Evolutionary conservation across 2,888 invertebrate species (phyloP).

Genomic region (Thymelicus sylvestris): DNA sequence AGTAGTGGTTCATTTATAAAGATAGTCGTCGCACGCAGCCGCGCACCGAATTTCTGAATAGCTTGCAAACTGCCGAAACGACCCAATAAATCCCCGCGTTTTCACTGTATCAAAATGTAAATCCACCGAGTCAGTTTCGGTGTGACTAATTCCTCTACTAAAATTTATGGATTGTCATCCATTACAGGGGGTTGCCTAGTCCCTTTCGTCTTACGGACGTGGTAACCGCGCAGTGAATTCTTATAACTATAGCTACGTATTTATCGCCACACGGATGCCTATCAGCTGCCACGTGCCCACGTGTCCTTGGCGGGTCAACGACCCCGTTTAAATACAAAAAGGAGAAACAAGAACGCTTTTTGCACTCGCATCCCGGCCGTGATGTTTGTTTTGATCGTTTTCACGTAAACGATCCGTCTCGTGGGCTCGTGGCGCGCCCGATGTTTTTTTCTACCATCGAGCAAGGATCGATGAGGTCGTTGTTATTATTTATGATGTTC

Average conservation of each 20-base stretch:
- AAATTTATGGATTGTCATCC: conserved; percentile 37
- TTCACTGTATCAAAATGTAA: conserved; percentile 38
- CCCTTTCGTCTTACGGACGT: conserved; percentile 31
- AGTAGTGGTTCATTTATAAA: conserved; percentile 2
- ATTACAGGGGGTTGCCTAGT: conserved; percentile 29
- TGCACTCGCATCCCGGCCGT: conserved; percentile 65
- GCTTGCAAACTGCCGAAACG: conserved; percentile 21
- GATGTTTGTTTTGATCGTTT: conserved; percentile 82
- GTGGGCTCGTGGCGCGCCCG: conserved; percentile 53
- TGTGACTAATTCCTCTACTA: conserved; percentile 34
- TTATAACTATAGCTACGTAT: conserved; percentile 45
- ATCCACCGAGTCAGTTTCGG: conserved; percentile 35
- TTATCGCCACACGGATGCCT: conserved; percentile 61
- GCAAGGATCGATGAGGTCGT: conserved; percentile 59
- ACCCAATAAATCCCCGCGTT: conserved; percentile 36
- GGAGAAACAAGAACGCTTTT: conserved; percentile 66
- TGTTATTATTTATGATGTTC: conserved; percentile 61
- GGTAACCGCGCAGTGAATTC: conserved; percentile 15
- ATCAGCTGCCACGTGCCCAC: conserved; percentile 68
- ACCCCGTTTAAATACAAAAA: conserved; percentile 67
- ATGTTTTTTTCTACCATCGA: conserved; percentile 54
- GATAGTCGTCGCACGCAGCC: conserved; percentile 18
- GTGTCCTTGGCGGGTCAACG: conserved; percentile 79
- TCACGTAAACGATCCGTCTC: conserved; percentile 68
- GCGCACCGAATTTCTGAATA: conserved; percentile 29